A percentile compares a stretch with the other conserved stretches of the same genome.
phyloP scores from a whole-genome alignment of 2,113 vertebrate genomes.

The Ranitomeya variabilis region DNA sequence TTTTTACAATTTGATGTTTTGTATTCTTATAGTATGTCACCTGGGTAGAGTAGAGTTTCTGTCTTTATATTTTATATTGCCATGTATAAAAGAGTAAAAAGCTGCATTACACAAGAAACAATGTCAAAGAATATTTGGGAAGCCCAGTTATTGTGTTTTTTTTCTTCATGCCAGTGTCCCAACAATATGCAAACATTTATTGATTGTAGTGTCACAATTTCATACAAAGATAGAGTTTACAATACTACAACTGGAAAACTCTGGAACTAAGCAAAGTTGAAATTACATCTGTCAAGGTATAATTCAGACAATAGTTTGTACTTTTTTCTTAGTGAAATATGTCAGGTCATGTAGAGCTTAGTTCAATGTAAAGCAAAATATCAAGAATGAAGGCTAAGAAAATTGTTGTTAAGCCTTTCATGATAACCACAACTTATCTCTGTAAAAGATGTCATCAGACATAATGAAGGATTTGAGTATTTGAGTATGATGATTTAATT shows the following conservation, averaged over 20 bases:
- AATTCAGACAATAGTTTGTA: background rate
- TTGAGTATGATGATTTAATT: no score
- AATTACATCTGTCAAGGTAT: conserved; percentile 43
- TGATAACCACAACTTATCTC: background rate
- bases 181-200: background rate
- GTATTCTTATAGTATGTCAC: no score
- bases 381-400: background rate
- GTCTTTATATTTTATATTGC: no score
- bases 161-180: background rate
- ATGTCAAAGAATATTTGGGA: no score
- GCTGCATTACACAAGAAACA: no score
- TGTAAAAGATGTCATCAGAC: background rate
- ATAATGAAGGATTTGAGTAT: background rate
- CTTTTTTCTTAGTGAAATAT: conserved; percentile 39
- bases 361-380: conserved; percentile 47
- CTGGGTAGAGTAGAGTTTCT: no score
- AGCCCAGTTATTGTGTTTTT: no score
- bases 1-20: no score
- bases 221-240: background rate
- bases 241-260: conserved; percentile 42
- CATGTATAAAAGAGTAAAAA: no score
- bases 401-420: conserved; percentile 9
- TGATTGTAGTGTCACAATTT: background rate
- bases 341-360: conserved; percentile 30
- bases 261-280: conserved; percentile 40